Evolutionary conservation across 1,140 invertebrate genomes (phyloP).

Genomic region (Achatina immaculata): DNA sequence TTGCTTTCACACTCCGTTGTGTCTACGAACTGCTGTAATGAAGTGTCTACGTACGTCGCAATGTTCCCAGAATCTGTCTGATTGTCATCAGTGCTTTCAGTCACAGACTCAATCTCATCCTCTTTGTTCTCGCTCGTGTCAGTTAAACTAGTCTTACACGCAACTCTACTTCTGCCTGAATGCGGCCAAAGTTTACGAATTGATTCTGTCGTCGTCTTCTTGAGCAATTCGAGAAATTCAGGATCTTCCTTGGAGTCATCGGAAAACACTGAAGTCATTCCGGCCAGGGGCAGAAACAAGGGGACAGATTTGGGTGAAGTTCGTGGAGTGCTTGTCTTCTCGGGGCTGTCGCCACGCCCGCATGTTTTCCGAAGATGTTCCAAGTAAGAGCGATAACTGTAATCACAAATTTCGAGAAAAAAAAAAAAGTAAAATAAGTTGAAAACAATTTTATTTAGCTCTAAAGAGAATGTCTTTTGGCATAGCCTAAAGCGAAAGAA

Average conservation of each 20-base stretch:
- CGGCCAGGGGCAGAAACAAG: slow-evolving; percentile 15
- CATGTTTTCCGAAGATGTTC: slow-evolving; percentile 33
- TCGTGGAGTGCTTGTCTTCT: slow-evolving; percentile 5
- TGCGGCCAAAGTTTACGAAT: slow-evolving; percentile 33
- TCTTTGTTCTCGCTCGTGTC: neutral
- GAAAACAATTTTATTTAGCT: neutral
- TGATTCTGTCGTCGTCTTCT: slow-evolving; percentile 34
- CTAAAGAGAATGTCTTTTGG: no score
- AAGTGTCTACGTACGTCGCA: neutral
- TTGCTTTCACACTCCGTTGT: neutral
- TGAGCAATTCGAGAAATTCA: slow-evolving; percentile 29
- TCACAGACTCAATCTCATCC: neutral
- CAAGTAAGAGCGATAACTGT: slow-evolving; percentile 28
- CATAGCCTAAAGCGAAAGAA: no score
- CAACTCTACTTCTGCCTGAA: neutral
- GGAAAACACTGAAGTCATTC: slow-evolving; percentile 36
- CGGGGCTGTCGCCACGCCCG: slow-evolving; percentile 18
- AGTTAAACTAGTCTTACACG: neutral
- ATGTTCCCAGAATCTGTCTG: neutral
- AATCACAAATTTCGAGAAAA: neutral
- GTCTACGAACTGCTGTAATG: neutral
- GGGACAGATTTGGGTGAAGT: slow-evolving; percentile 6
- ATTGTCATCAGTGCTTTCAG: neutral
- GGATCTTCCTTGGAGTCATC: slow-evolving; percentile 31
- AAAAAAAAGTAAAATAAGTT: neutral